Percentiles rank a stretch among this genome's conserved stretches.
Conservation (phyloP, 2,888 invertebrate species). For the Spilosoma lubricipeda region DNA sequence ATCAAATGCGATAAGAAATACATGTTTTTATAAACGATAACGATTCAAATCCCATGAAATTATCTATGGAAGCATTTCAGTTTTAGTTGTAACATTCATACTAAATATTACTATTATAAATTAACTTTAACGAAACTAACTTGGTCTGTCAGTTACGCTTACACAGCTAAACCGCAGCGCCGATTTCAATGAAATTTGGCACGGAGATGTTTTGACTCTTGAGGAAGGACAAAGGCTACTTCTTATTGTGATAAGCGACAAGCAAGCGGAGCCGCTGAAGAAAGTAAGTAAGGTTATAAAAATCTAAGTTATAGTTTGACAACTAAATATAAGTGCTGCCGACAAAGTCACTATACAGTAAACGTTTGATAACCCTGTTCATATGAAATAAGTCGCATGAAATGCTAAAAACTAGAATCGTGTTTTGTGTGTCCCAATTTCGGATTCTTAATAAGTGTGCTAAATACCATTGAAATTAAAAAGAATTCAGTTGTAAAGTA, state of each 20-base stretch:
- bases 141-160: too few relatives aligned
- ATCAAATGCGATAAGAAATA: slow-evolving; percentile 14
- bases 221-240: too few relatives aligned
- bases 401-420: neutral
- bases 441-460: neutral
- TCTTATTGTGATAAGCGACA: too few relatives aligned
- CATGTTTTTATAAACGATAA: slow-evolving; percentile 4
- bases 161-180: too few relatives aligned
- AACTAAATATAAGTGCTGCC: neutral
- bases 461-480: neutral
- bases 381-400: neutral
- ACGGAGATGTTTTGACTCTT: too few relatives aligned
- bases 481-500: neutral
- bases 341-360: neutral
- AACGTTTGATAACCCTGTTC: neutral
- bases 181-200: too few relatives aligned
- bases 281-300: neutral
- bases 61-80: neutral
- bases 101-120: too few relatives aligned
- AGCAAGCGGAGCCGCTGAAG: too few relatives aligned
- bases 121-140: too few relatives aligned
- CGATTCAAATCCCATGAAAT: neutral
- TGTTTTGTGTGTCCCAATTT: neutral
- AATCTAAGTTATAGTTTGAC: neutral
- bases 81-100: neutral